A percentile compares a stretch with the other conserved stretches of the same genome.
These are phyloP conservation scores for Xanthorhoe designata DNA, from an alignment of 2,888 invertebrate species.

Conservation along the genomic window DNA sequence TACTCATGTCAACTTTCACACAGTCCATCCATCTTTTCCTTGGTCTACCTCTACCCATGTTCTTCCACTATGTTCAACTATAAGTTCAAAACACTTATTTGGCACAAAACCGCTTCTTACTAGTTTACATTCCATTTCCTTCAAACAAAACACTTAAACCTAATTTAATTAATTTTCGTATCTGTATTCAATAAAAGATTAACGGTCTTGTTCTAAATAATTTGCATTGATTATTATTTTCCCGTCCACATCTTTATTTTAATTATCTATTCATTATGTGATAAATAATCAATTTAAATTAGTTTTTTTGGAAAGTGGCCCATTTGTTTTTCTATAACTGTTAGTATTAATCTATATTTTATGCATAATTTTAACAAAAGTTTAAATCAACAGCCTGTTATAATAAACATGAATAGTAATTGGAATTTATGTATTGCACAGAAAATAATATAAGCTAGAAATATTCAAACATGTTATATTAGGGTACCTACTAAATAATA, in stretches of 20 bases:
- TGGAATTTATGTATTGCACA: not conserved
- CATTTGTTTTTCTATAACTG: not conserved
- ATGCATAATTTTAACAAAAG: not conserved
- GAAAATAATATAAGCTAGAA: no score
- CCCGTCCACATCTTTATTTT: not conserved
- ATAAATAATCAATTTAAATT: constrained; percentile 1
- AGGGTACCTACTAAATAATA: no score
- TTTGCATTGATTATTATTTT: constrained; percentile 1
- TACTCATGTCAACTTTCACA: no score
- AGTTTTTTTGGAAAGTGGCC: not conserved
- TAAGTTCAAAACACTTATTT: not conserved
- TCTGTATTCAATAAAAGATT: not conserved
- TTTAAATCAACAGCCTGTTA: not conserved
- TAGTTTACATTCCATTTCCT: not conserved
- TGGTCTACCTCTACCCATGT: no score
- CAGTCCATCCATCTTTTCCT: no score
- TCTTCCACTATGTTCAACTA: no score
- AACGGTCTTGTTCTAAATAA: not conserved
- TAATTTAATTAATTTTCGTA: not conserved
- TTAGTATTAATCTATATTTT: not conserved
- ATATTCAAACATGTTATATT: no score
- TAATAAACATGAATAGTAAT: not conserved
- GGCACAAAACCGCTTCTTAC: not conserved
- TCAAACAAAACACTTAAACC: not conserved
- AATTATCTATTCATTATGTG: not conserved